Evolutionary conservation across 23 tunicate genomes (phyloP), one percentile per base, ranked within the genome.

Genomic region (Trididemnum miniatum): DNA sequence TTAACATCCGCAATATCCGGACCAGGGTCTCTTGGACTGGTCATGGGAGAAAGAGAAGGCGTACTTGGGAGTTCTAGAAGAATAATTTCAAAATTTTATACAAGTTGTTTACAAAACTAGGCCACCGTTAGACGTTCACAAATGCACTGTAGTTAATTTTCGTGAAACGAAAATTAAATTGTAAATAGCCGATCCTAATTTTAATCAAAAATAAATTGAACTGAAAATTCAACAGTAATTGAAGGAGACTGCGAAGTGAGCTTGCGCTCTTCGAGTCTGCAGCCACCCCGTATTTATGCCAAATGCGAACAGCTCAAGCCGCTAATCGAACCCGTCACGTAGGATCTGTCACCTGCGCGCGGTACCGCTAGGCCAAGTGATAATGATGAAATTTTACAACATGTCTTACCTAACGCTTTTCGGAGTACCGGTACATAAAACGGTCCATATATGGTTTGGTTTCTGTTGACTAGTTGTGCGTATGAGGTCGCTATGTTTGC

Each of bases 401-500:
- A 12, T 35, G 20, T 59, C 87, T 33, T 31, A 88, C 93, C 87
- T 15, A 88, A 28, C 12, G 76, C 66, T 66, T 88, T 51, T 54
- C 50, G 25, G 34, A 88, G 54, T 29, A 88, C 33, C 0, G 93
- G 79, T 0, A 63, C 86, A 34, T 88, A 88, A 39, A 88, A 88
- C n/a, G 93, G 93, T 54, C 93, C 93, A 77, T 88, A 88, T 0
- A 82, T 74, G 1, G 64, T n/a, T 63, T 66, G 72, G 78, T 88
- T 88, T 0, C 72, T 77, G 62, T 82, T 82, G 31, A 88, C 93
- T 0, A 88, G 87, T 57, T 83, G 82, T 2, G 83, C 35, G 59
- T 82, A 88, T 1, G 52, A 15, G 15, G 39, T 0, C 12, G 87
- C 83, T 22, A 82, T 33, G 29, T 25, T 40, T 2, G 30, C 25